These are phyloP conservation scores for Dioctria rufipes DNA, from an alignment of 2,888 invertebrate species.

Conservation along the genomic window DNA sequence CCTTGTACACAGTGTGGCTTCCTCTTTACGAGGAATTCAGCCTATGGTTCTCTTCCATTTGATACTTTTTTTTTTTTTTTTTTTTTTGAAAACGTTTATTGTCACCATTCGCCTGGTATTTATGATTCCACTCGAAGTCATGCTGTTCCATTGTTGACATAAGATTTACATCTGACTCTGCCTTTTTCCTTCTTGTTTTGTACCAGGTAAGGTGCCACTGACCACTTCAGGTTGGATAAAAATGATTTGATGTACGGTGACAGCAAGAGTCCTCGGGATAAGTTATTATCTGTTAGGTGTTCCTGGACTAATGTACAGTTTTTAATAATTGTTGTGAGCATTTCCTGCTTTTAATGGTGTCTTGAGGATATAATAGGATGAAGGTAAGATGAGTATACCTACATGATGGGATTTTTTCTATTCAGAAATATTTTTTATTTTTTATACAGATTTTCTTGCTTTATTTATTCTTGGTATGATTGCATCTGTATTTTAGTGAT, in stretches of 20 bases:
- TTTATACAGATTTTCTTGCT: too few species aligned
- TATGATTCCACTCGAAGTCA: constrained; percentile 58
- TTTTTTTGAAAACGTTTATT: constrained; percentile 14
- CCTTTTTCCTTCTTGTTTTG: constrained; percentile 25
- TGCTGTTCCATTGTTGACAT: constrained; percentile 55
- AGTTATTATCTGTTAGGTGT: constrained; percentile 34
- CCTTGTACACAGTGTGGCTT: constrained; percentile 30
- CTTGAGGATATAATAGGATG: not conserved
- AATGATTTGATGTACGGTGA: constrained; percentile 24
- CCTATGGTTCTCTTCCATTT: not conserved
- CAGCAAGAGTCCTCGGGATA: constrained; percentile 13
- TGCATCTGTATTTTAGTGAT: too few species aligned
- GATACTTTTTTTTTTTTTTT: constrained; percentile 5
- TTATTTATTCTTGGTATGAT: too few species aligned
- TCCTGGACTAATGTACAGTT: not conserved
- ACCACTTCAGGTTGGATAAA: constrained; percentile 15
- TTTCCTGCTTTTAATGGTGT: constrained; percentile 39
- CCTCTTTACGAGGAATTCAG: constrained; percentile 42
- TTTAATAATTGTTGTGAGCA: constrained; percentile 3
- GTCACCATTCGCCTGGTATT: constrained; percentile 30
- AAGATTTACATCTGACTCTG: constrained; percentile 57
- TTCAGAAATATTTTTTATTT: too few species aligned
- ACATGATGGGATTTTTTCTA: too few species aligned
- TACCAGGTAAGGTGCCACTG: constrained; percentile 31
- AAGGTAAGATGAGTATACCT: too few species aligned